These are phyloP conservation scores for Pteronura brasiliensis DNA, from an alignment of 2,113 vertebrate genomes.

Conservation along the genomic window DNA sequence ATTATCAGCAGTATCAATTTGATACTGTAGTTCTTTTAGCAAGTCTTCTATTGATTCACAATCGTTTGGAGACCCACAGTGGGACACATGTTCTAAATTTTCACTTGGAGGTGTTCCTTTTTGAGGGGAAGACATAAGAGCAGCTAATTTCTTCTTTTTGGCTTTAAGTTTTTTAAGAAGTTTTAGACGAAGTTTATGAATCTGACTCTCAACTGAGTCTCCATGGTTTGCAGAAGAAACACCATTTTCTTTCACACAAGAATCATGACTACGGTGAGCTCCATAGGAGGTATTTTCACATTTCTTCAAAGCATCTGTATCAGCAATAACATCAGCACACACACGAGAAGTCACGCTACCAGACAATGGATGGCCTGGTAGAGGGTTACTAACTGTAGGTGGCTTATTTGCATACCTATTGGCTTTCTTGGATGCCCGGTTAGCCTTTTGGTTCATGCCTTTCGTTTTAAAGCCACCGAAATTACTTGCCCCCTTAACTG, in stretches of 20 bases:
- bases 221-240: slow-evolving; percentile 24
- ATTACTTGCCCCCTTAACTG: slow-evolving; percentile 89
- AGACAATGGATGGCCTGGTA: background rate
- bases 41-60: slow-evolving; percentile 80
- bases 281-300: background rate
- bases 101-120: slow-evolving; percentile 33
- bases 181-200: slow-evolving; percentile 89
- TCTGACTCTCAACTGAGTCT: slow-evolving; percentile 71
- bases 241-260: background rate
- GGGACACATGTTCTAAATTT: background rate
- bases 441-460: slow-evolving; percentile 49
- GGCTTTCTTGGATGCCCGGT: background rate
- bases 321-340: fast-evolving
- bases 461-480: slow-evolving; percentile 87
- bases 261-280: background rate
- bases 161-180: slow-evolving; percentile 93
- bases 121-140: slow-evolving; percentile 75
- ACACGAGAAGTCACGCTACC: background rate
- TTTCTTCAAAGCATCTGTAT: background rate
- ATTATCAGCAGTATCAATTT: slow-evolving; percentile 81
- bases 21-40: slow-evolving; percentile 79
- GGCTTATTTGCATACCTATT: background rate
- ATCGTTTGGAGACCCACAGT: slow-evolving; percentile 64
- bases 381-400: background rate
- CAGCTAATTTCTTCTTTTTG: slow-evolving; percentile 93